Evolutionary conservation across 1,140 invertebrate species (phyloP).

Genomic region (Schlechtendalia chinensis): DNA sequence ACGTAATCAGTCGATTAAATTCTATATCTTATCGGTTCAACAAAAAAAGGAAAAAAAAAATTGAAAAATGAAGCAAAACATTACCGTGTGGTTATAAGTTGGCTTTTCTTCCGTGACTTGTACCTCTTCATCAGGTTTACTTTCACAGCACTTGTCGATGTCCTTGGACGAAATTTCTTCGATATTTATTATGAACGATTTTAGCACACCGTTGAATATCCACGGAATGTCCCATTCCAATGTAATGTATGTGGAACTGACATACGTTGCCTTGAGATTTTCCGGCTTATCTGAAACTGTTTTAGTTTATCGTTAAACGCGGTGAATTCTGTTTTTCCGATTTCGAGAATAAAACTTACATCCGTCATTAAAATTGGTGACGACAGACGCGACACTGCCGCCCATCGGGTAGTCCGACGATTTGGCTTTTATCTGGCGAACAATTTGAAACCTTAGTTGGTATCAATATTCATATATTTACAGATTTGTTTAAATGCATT

Average conservation of each 20-base stretch:
- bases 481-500: not conserved
- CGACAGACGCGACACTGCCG: not conserved
- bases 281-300: conserved; percentile 9
- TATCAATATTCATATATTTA: not conserved
- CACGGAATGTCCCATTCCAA: conserved; percentile 6
- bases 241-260: not conserved
- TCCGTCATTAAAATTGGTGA: not conserved
- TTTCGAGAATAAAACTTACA: not conserved
- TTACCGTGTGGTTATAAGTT: conserved; percentile 24
- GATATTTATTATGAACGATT: conserved; percentile 3
- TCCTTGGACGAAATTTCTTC: not conserved
- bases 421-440: conserved; percentile 16
- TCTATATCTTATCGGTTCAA: no score
- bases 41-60: no score
- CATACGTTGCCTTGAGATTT: not conserved
- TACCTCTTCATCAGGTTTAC: not conserved
- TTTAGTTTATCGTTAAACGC: not conserved
- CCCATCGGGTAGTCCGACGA: not conserved
- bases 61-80: no score
- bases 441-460: not conserved
- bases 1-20: no score
- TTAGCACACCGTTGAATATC: conserved; percentile 15
- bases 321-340: not conserved
- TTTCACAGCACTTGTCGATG: not conserved
- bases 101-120: not conserved